These are phyloP conservation scores for Eudyptes chrysolophus DNA, from an alignment of 2,113 vertebrate genomes.

Conservation along the genomic window DNA sequence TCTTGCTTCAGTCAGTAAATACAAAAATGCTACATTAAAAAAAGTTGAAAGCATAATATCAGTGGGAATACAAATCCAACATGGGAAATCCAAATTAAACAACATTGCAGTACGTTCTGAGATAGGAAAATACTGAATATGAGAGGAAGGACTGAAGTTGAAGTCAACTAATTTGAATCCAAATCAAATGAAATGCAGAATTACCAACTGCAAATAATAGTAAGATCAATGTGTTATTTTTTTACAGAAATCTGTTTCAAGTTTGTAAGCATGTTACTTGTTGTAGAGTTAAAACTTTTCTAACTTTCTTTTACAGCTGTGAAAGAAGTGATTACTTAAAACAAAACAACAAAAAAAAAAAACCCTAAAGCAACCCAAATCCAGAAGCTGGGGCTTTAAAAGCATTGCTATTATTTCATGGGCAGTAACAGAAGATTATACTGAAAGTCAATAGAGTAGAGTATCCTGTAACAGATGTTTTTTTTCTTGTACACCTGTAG, in stretches of 20 bases:
- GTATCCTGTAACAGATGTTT: background rate
- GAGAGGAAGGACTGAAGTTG: background rate
- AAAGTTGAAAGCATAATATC: background rate
- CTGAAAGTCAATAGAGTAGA: background rate
- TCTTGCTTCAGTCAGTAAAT: background rate
- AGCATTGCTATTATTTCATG: background rate
- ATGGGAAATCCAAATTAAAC: background rate
- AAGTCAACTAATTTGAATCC: background rate
- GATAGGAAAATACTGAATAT: background rate
- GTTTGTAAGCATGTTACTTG: background rate
- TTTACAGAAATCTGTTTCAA: background rate
- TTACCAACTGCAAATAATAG: background rate
- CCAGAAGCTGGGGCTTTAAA: background rate
- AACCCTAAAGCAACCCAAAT: background rate
- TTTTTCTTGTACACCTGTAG: background rate
- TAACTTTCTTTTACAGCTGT: background rate
- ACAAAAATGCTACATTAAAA: background rate
- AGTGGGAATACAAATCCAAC: background rate
- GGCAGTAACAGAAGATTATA: background rate
- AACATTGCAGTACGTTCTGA: background rate
- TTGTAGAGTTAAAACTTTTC: background rate
- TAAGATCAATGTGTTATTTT: background rate
- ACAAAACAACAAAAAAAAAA: background rate
- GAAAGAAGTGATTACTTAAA: background rate
- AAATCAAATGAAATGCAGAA: background rate